These are phyloP conservation scores for Oplegnathus fasciatus DNA, from an alignment of 2,113 vertebrate species.

Conservation along the genomic window DNA sequence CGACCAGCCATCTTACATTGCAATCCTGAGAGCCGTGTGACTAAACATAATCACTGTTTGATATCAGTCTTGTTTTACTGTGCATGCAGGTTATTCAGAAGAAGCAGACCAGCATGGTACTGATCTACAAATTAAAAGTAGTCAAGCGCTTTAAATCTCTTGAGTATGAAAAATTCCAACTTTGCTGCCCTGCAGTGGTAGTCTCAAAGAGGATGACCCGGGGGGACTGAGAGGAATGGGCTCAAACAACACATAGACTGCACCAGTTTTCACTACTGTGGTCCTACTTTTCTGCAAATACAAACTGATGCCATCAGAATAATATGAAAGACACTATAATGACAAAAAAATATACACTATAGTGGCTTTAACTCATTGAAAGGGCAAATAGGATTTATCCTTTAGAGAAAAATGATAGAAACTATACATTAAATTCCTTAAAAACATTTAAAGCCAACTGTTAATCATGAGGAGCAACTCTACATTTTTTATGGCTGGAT, in stretches of 20 bases:
- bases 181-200: neutral
- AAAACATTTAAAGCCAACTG: neutral
- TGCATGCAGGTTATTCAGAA: neutral
- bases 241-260: neutral
- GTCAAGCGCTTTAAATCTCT: neutral
- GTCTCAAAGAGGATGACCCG: no score
- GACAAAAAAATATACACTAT: neutral
- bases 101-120: no score
- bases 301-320: neutral
- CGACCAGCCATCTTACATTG: no score
- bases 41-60: neutral
- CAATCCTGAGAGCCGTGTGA: neutral
- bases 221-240: no score
- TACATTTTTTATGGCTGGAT: constrained; percentile 30
- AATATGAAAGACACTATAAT: neutral
- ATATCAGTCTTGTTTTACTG: neutral
- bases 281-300: neutral
- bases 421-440: neutral
- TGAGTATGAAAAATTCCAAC: neutral
- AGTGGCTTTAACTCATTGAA: neutral
- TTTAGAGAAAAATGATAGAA: neutral
- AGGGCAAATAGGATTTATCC: neutral
- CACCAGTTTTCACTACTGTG: neutral
- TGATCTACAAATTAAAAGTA: neutral
- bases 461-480: constrained; percentile 26